Conservation (phyloP, 2,113 vertebrate genomes). For the Physeter macrocephalus region DNA sequence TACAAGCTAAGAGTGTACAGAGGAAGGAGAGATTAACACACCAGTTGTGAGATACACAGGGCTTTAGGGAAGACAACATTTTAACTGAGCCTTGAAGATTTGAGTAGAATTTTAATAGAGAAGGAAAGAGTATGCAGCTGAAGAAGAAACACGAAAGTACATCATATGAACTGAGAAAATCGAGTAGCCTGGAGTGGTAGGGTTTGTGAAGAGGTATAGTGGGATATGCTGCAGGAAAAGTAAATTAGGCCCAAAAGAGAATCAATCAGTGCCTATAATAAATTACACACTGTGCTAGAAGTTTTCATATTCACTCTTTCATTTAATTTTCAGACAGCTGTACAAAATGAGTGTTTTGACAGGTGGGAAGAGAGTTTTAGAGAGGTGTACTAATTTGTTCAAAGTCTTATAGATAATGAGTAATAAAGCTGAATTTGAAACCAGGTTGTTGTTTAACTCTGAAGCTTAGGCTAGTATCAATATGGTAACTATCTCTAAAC, state of each 20-base stretch:
- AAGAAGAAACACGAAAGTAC: not conserved
- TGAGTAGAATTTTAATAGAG: not conserved
- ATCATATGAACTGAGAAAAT: not conserved
- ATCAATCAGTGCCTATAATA: not conserved
- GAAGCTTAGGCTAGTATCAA: not conserved
- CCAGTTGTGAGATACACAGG: not conserved
- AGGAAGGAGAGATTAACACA: not conserved
- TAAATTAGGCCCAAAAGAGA: not conserved
- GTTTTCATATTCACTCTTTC: not conserved
- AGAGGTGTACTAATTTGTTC: not conserved
- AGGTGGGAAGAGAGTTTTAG: not conserved
- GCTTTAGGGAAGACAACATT: not conserved
- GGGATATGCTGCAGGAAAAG: not conserved
- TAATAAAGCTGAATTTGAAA: not conserved
- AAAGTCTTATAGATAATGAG: not conserved
- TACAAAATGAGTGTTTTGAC: not conserved
- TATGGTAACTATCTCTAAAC: not conserved
- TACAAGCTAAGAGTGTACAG: not conserved
- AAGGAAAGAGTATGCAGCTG: not conserved
- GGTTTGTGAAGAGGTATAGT: not conserved
- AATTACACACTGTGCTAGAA: not conserved
- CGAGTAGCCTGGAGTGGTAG: not conserved
- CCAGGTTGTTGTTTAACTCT: not conserved
- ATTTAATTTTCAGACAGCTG: not conserved
- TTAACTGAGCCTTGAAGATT: not conserved